Evolutionary conservation across 2,113 vertebrate species (phyloP).

Genomic region (Alligator mississippiensis): DNA sequence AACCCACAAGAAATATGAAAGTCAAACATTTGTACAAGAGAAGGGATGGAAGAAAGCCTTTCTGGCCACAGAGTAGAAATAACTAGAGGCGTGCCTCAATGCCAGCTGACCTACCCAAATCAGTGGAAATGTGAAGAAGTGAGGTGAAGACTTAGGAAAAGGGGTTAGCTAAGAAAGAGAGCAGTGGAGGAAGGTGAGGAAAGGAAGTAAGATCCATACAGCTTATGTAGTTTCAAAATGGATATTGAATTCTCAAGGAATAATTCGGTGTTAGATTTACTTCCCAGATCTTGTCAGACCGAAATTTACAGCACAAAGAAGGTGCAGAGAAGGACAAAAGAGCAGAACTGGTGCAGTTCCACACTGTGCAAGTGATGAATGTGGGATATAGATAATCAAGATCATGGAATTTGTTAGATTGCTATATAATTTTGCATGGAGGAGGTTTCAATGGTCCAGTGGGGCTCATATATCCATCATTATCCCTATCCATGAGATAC

Average conservation of each 20-base stretch:
- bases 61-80: not conserved
- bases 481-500: not conserved
- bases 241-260: not conserved
- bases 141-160: not conserved
- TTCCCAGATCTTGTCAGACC: not conserved
- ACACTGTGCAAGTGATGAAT: not conserved
- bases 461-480: not conserved
- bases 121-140: not conserved
- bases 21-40: not conserved
- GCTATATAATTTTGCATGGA: accelerated
- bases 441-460: not conserved
- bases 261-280: not conserved
- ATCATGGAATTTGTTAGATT: not conserved
- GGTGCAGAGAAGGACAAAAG: not conserved
- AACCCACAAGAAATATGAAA: not conserved
- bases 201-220: not conserved
- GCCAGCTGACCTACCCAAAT: not conserved
- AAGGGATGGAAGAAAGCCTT: not conserved
- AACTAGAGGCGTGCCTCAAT: not conserved
- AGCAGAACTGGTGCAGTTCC: not conserved
- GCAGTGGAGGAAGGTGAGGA: not conserved
- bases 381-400: not conserved
- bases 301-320: not conserved
- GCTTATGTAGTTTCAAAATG: not conserved
- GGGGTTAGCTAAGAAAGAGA: not conserved